Base-by-base conservation (phyloP, 2,888 invertebrate species). In the Lithodes maja region DNA sequence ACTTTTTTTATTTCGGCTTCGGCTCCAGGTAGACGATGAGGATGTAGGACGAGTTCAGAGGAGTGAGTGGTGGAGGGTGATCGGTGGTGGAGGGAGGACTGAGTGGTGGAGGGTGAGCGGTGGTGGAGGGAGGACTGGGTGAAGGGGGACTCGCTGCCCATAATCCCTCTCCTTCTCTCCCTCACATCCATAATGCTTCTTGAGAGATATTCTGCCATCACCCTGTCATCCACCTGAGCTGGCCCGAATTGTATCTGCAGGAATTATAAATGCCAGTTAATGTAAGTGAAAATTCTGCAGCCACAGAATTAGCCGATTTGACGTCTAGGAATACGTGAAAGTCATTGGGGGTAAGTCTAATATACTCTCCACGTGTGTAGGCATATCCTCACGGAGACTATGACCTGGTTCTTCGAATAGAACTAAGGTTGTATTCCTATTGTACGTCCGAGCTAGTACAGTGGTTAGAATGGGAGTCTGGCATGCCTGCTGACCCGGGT, bases 1-100 rank as follows among this genome's bases (percentile, higher is more conserved):
- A 0, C 33, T 33, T 33, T 33, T 0, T 33, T 33, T 0, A 61
- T 12, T 61, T 61, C 61, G 61, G 61, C 61, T 12, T 61, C 61
- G 61, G 61, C 61, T 5, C 7, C 12, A 12, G 61, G 61, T 61
- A 61, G 61, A 12, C 5, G 61, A 61, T 61, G 61, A 61, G 80
- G 80, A 2, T 80, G 80, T 49, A 80, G 61, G n/a, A 80, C n/a
- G 2, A 80, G 55, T 12, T 55, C 80, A 9, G 80, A 80, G 61
- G 80, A 55, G 17, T 55, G 55, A 55, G 61, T 55, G 17, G 17
- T 80, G 80, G 33, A 61, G 12, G 61, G 61, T 5, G 61, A 61
- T 7, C 61, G 61, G 61, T 61, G 61, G 61, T 61, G 12, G 12
- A 12, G 5, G 61, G 61, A 61, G 61, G 80, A 55, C 5, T 55